Conservation (phyloP, 2,888 invertebrate genomes). For the Tridacna crocea region DNA sequence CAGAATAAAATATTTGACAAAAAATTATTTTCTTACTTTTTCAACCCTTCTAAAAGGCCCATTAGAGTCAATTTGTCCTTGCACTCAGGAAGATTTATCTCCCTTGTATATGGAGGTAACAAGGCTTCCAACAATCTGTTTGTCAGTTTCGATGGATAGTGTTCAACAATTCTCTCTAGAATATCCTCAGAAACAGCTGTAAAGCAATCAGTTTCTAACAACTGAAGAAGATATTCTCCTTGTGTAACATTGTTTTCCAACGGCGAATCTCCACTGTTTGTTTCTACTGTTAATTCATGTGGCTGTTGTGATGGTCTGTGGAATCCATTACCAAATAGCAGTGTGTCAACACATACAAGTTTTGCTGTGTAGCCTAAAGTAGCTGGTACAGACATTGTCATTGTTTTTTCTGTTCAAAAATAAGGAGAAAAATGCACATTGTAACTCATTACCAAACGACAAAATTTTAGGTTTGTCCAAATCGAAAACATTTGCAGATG, state of each 20-base stretch:
- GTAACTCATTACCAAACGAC: too few species aligned
- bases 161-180: slow-evolving; percentile 51
- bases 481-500: too few species aligned
- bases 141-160: slow-evolving; percentile 55
- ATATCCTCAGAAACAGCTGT: slow-evolving; percentile 60
- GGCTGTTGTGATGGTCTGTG: not conserved
- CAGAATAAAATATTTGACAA: not conserved
- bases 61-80: slow-evolving; percentile 38
- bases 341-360: slow-evolving; percentile 20
- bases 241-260: not conserved
- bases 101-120: slow-evolving; percentile 52
- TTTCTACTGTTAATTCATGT: not conserved
- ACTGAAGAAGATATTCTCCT: slow-evolving; percentile 9
- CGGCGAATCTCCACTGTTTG: not conserved
- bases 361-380: slow-evolving; percentile 16
- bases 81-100: slow-evolving; percentile 56
- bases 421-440: too few species aligned
- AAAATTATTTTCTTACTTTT: slow-evolving; percentile 46
- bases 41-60: slow-evolving; percentile 55
- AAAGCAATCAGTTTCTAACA: slow-evolving; percentile 53
- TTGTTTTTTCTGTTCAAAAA: too few species aligned
- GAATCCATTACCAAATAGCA: slow-evolving; percentile 22
- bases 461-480: too few species aligned
- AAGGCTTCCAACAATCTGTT: slow-evolving; percentile 56
- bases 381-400: slow-evolving; percentile 7